These are phyloP conservation scores for Drosophila anomelani DNA, from an alignment of 2,888 invertebrate genomes.

Conservation along the genomic window DNA sequence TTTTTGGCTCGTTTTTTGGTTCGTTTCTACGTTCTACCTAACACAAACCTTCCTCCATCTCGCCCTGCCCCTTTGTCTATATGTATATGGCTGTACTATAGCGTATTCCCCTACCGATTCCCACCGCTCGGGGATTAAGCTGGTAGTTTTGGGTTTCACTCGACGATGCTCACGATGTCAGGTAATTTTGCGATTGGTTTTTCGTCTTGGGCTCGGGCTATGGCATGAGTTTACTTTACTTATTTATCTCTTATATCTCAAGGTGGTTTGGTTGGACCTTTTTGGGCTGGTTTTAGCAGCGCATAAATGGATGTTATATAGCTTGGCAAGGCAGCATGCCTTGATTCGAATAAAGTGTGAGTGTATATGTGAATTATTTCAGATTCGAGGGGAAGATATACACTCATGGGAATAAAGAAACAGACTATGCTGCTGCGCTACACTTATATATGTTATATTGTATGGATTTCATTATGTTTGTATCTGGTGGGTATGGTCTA, in stretches of 20 bases:
- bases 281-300: slow-evolving; percentile 35
- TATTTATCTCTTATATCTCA: slow-evolving; percentile 54
- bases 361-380: slow-evolving; percentile 25
- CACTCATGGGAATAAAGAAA: slow-evolving; percentile 41
- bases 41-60: not conserved
- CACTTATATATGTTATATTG: not conserved
- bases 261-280: slow-evolving; percentile 55
- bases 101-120: slow-evolving; percentile 15
- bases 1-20: slow-evolving; percentile 29
- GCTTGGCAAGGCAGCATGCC: slow-evolving; percentile 21
- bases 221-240: slow-evolving; percentile 38
- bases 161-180: slow-evolving; percentile 43
- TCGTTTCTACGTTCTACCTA: slow-evolving; percentile 46
- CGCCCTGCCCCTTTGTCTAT: slow-evolving; percentile 27
- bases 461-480: slow-evolving; percentile 1
- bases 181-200: slow-evolving; percentile 66
- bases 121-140: slow-evolving; percentile 41
- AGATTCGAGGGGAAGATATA: slow-evolving; percentile 37
- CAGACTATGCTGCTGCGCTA: slow-evolving; percentile 22
- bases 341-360: slow-evolving; percentile 20
- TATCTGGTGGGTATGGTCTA: slow-evolving; percentile 25
- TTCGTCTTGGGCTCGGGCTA: slow-evolving; percentile 47
- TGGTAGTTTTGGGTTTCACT: slow-evolving; percentile 45
- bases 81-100: slow-evolving; percentile 1
- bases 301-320: slow-evolving; percentile 42